A percentile compares a stretch with the other conserved stretches of the same genome.
These are phyloP conservation scores for Prionailurus bengalensis DNA, from an alignment of 2,113 vertebrate genomes.

Conservation along the genomic window DNA sequence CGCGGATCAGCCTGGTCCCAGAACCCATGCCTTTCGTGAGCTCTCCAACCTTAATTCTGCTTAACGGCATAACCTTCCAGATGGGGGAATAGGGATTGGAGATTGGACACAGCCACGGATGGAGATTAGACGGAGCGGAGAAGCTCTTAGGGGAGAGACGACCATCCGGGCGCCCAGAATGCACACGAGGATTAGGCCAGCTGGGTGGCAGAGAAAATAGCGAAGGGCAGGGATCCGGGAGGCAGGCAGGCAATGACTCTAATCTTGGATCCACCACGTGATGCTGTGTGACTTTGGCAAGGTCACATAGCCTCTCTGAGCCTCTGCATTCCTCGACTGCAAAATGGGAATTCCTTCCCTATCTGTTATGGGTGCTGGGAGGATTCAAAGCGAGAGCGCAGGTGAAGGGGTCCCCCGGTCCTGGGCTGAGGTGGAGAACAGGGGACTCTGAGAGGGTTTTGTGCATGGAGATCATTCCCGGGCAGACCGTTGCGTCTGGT, in stretches of 20 bases:
- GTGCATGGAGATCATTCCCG: too few species aligned
- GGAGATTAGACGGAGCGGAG: not conserved
- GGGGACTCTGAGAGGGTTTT: not conserved
- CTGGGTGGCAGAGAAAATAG: accelerated
- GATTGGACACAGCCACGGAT: not conserved
- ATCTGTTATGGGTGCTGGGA: not conserved
- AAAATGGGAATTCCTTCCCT: not conserved
- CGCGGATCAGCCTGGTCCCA: not conserved
- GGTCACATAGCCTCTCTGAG: not conserved
- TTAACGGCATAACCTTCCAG: not conserved
- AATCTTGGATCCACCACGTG: too few species aligned
- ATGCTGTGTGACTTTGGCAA: not conserved
- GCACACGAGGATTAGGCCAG: not conserved
- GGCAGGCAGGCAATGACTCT: not conserved
- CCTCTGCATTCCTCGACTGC: not conserved
- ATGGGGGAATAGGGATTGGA: not conserved
- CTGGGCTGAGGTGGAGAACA: not conserved
- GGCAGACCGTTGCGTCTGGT: accelerated
- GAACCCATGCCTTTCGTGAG: not conserved
- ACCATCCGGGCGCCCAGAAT: not conserved
- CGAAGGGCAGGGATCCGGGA: not conserved
- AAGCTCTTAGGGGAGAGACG: not conserved
- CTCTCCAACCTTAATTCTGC: not conserved
- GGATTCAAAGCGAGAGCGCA: not conserved
- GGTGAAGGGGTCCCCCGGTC: not conserved